Base-by-base conservation (phyloP, 2,797 vertebrate species). In the Mergus octosetaceus region DNA sequence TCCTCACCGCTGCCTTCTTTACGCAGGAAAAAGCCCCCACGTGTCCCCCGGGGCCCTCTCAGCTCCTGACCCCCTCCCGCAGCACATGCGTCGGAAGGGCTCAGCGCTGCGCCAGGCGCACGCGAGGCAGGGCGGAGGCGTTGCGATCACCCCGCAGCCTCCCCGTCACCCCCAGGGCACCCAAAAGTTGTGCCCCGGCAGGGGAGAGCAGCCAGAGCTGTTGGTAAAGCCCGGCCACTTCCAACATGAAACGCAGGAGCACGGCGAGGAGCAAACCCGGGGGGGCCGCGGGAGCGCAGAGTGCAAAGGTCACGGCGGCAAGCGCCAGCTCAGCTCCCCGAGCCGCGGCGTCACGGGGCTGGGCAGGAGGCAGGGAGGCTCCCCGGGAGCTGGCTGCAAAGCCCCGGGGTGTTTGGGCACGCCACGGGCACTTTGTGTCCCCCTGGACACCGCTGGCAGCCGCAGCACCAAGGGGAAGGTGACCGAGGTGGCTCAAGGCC, bases 381-480 rank as follows among this genome's bases (percentile, higher is more conserved):
- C 62, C 79, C 1, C 0, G 11, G 45, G 65, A 10, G 71, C 41
- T 4, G 68, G 64, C 9, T 4, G 7, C 7, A 0, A 45, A 39
- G 57, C 5, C 47, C 53, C 1, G 3, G 58, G 34, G 19, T 5
- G 0, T 2, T 16, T 0, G 1, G 49, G 17, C 28, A 19, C n/a
- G 56, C 54, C 56, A 19, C 13, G 24, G 71, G 54, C 21, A 32
- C 39, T 13, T 6, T 13, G 13, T 27, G 25, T 13, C 16, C 6
- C 24, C 47, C 16, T 21, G 58, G 32, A 11, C 0, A 0, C 7
- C 21, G 25, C 27, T 1, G 6, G 41, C 0, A 3, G 62, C 53
- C 8, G 2, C 49, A 5, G 61, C 36, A 30, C 41, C 54, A 0
- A n/a, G 34, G 43, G 20, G 45, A 60, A 75, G 20, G 58, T 25